These are phyloP conservation scores for Anabacerthia variegaticeps DNA, from an alignment of 2,797 vertebrate genomes.

Conservation along the genomic window DNA sequence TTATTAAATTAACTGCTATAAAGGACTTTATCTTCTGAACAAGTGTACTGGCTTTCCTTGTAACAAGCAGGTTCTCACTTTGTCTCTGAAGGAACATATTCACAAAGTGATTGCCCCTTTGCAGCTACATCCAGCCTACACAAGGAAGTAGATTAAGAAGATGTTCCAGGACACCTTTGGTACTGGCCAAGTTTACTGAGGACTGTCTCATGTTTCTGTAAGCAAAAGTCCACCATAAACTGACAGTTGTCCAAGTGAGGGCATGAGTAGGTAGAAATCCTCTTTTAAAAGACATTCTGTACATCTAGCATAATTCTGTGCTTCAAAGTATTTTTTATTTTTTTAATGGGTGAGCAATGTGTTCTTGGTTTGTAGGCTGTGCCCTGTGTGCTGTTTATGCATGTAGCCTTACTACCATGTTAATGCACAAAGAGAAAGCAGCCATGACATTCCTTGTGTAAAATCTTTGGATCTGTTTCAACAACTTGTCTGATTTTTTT, in stretches of 20 bases:
- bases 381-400: conserved; percentile 56
- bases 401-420: conserved; percentile 67
- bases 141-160: conserved; percentile 13
- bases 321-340: conserved; percentile 66
- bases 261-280: neutral
- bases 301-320: conserved; percentile 36
- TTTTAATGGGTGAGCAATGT: conserved; percentile 52
- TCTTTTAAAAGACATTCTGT: conserved; percentile 36
- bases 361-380: conserved; percentile 57
- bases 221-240: conserved; percentile 22
- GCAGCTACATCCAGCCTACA: neutral
- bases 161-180: neutral
- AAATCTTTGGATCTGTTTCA: conserved; percentile 58
- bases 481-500: conserved; percentile 12
- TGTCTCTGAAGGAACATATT: neutral
- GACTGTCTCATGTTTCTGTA: conserved; percentile 27
- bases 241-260: conserved; percentile 17
- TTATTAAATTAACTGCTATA: conserved; percentile 74
- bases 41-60: conserved; percentile 57
- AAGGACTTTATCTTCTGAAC: conserved; percentile 71
- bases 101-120: neutral
- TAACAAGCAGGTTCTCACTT: neutral
- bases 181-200: neutral
- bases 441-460: conserved; percentile 69
- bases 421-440: conserved; percentile 67